Conservation (phyloP, 2,113 vertebrate species). For the Gymnobelideus leadbeateri region DNA sequence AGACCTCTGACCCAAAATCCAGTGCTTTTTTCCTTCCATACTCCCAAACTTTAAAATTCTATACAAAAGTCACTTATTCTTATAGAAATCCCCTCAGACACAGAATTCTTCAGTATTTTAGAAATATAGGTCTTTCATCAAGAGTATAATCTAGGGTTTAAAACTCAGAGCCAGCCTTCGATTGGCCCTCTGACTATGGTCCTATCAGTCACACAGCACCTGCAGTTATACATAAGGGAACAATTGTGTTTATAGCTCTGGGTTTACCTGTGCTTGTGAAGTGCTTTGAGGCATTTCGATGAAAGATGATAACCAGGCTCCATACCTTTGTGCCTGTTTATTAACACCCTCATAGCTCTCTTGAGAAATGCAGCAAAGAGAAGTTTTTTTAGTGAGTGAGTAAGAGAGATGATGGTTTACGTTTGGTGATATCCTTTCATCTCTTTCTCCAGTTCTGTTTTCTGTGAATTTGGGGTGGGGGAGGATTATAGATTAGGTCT, state of each 20-base stretch:
- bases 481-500: neutral
- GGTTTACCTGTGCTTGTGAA: neutral
- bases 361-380: conserved; percentile 35
- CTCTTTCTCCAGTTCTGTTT: neutral
- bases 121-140: neutral
- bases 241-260: neutral
- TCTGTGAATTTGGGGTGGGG: neutral
- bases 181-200: neutral
- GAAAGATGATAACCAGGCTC: neutral
- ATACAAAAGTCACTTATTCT: conserved; percentile 17
- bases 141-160: neutral
- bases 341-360: conserved; percentile 4
- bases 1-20: neutral
- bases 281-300: conserved; percentile 12
- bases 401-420: neutral
- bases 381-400: neutral
- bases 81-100: conserved; percentile 29
- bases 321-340: conserved; percentile 17
- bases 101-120: neutral
- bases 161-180: neutral
- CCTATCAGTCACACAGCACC: neutral
- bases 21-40: neutral
- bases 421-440: neutral
- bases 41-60: neutral
- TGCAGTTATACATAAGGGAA: neutral